Evolutionary conservation across 2,888 invertebrate genomes (phyloP), one percentile per base, ranked within the genome.

Genomic region (Pemphredon lugubris): DNA sequence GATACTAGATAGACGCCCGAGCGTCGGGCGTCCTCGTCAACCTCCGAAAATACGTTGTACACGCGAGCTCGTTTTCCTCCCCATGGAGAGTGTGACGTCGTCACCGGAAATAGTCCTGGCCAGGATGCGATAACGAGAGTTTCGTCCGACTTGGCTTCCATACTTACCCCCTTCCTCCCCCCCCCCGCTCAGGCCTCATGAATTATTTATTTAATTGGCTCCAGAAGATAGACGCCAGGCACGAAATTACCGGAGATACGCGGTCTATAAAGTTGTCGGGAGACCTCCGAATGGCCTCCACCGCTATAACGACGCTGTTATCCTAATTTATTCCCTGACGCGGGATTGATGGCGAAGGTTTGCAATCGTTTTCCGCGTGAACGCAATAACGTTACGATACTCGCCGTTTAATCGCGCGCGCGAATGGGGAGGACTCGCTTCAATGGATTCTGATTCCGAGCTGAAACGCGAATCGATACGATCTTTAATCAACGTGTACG

Each of bases 121-220:
- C 47, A 11, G 39, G 34, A 44, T 34, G 16, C 50, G 77, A 76
- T 63, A 73, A 60, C 40, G 59, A 72, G 59, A 72, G 39, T 54
- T 53, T 53, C 37, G 48, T 34, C 54, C 37, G 45, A 54, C 26
- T 59, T 39, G 74, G 37, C 65, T 13, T 42, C 6, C 53, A 34
- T 26, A n/a, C 21, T 26, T 39, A n/a, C 23, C 21, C 9, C 21
- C 54, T n/a, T 40, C 23, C 13, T 6, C 48, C 14, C 20, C 45
- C 37, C 47, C 50, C 51, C 42, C 50, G 53, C 6, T 20, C 4
- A 20, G 18, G 11, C 51, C 57, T 50, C 51, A 60, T 76, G 69
- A 77, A 77, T 77, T 76, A 77, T 69, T 66, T 77, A 77, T 66
- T 73, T 45, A 45, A 73, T 76, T 37, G 72, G 44, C 13, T 16